phyloP scores from a whole-genome alignment of 2,888 invertebrate genomes.

The Pecten maximus region DNA sequence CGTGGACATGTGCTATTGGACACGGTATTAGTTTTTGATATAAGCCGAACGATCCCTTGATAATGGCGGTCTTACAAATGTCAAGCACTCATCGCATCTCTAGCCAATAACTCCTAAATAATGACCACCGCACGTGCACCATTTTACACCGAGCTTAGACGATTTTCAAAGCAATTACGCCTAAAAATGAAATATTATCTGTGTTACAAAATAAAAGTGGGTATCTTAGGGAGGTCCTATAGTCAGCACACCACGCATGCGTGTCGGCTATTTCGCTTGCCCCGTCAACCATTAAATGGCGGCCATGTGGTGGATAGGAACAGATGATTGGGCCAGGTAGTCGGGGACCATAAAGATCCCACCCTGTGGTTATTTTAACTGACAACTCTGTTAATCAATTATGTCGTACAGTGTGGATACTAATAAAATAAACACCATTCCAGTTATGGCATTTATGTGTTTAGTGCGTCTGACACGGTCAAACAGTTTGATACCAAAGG shows the following conservation, averaged over 20 bases:
- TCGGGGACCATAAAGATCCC: not conserved
- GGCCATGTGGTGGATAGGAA: not conserved
- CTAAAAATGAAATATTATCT: slow-evolving; percentile 35
- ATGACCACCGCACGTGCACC: slow-evolving; percentile 14
- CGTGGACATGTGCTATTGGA: slow-evolving; percentile 20
- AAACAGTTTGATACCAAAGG: slow-evolving; percentile 15
- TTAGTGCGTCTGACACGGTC: not conserved
- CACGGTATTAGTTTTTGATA: slow-evolving; percentile 29
- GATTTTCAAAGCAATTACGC: slow-evolving; percentile 21
- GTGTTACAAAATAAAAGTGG: not conserved
- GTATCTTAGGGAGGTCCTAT: not conserved
- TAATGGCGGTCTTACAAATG: slow-evolving; percentile 28
- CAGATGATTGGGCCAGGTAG: not conserved
- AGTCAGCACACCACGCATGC: not conserved
- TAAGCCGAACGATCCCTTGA: not conserved
- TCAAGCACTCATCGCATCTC: slow-evolving; percentile 5
- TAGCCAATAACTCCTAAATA: slow-evolving; percentile 30
- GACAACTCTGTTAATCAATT: slow-evolving; percentile 19
- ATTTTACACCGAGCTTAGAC: slow-evolving; percentile 14
- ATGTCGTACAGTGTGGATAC: not conserved
- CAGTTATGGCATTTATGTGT: slow-evolving; percentile 24
- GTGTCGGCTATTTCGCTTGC: not conserved
- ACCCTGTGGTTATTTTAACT: slow-evolving; percentile 4
- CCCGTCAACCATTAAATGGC: slow-evolving; percentile 27
- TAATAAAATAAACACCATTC: not conserved